Evolutionary conservation across 2,113 vertebrate genomes (phyloP).

Genomic region (Syrmaticus mikado): DNA sequence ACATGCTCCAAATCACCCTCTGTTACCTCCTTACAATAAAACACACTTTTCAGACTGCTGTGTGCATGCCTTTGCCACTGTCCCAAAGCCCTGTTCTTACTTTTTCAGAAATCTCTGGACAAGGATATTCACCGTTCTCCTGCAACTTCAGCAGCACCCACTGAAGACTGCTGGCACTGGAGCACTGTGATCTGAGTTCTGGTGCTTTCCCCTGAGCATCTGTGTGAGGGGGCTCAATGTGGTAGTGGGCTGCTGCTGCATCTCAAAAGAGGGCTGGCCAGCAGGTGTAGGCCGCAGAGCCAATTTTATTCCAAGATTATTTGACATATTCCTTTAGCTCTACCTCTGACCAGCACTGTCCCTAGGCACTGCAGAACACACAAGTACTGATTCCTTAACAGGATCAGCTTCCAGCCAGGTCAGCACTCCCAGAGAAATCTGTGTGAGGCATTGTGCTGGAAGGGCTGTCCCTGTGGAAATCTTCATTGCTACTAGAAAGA

Average conservation of each 20-base stretch:
- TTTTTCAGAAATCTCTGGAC: background rate
- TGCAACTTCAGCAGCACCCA: rapidly evolving
- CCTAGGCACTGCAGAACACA: background rate
- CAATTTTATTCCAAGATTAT: background rate
- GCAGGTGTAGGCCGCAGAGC: background rate
- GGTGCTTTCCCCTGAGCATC: background rate
- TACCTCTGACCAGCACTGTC: background rate
- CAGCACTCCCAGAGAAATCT: background rate
- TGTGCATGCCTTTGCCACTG: background rate
- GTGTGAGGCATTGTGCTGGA: background rate
- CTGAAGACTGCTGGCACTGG: background rate
- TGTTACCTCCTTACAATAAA: constrained; percentile 3
- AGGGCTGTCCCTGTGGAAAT: background rate
- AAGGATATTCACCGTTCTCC: background rate
- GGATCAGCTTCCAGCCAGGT: background rate
- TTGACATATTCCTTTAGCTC: background rate
- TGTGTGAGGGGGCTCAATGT: background rate
- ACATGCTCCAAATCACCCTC: background rate
- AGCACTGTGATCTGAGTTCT: rapidly evolving
- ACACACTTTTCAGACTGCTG: background rate
- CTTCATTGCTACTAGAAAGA: constrained; percentile 6
- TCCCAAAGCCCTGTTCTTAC: background rate
- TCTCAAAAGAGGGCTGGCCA: background rate
- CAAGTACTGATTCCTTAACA: background rate
- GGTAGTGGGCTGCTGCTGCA: background rate